Evolutionary conservation across 2,888 invertebrate species (phyloP), one percentile per base, ranked within the genome.

Genomic region (Lissocephala sabroskyi): DNA sequence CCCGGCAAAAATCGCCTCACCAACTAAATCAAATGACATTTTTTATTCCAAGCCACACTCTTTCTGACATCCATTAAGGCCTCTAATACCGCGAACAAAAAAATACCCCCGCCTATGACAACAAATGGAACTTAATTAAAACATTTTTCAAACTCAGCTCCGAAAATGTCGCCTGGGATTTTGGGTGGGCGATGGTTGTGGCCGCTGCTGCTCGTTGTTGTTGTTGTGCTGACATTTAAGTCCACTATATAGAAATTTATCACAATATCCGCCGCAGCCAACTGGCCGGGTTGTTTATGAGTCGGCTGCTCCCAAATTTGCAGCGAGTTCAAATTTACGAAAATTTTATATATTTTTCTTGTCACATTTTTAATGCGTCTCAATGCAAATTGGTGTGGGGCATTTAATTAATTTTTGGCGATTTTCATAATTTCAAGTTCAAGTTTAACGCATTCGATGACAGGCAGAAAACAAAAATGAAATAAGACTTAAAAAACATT

Each of bases 361-460:
- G 23, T n/a, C n/a, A 23, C 23, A 5, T 23, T 23, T 23, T 23
- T 30, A 10, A 3, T 30, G 4, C 10, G 30, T 30, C n/a, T 30
- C 30, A 7, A 37, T 11, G 23, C 18, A 55, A 61, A 61, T 49
- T 61, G 46, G 52, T 59, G 52, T 59, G 61, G 40, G 44, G 17
- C 39, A 33, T 30, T 63, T 65, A 65, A 68, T 71, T 67, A 67
- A 65, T 63, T 67, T 63, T 23, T 41, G 29, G 39, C 39, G 47
- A 37, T 56, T 66, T 56, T 44, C 49, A 60, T 61, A 44, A 36
- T 49, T 61, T 54, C 48, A 17, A 35, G 45, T 29, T 57, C 51
- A 51, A 51, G 45, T 43, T 57, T 9, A 49, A 35, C 17, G 16
- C 28, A 9, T 19, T 30, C n/a, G n/a, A n/a, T n/a, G n/a, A n/a